Evolutionary conservation across 2,797 vertebrate species (phyloP).

Genomic region (Poecilia picta): DNA sequence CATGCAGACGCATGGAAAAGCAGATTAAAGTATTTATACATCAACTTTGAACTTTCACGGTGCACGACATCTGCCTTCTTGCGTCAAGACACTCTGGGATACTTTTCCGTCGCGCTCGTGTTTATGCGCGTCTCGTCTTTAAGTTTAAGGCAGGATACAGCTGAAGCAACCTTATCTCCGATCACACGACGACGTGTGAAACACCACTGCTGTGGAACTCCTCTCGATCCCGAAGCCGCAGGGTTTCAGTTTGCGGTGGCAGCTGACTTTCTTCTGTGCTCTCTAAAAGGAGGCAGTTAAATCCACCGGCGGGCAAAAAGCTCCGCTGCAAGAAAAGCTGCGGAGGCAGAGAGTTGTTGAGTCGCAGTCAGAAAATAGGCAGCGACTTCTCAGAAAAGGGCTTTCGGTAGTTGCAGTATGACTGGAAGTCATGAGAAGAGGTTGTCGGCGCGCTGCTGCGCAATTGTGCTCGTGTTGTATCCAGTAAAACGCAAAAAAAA

Average conservation of each 20-base stretch:
- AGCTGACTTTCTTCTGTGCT: slow-evolving; percentile 62
- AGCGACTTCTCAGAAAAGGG: slow-evolving; percentile 76
- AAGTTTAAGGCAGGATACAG: slow-evolving; percentile 63
- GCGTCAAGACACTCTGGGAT: slow-evolving; percentile 52
- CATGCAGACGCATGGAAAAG: not conserved
- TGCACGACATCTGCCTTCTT: slow-evolving; percentile 7
- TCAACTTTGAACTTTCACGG: slow-evolving; percentile 37
- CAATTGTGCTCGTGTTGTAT: slow-evolving; percentile 31
- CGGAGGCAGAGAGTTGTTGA: slow-evolving; percentile 69
- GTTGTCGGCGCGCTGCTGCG: slow-evolving; percentile 12
- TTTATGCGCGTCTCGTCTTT: slow-evolving; percentile 32
- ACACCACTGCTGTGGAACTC: slow-evolving; percentile 72
- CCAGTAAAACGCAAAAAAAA: slow-evolving; percentile 40
- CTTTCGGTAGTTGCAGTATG: slow-evolving; percentile 70
- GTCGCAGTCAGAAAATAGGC: slow-evolving; percentile 69
- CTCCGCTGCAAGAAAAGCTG: slow-evolving; percentile 48
- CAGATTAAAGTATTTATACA: not conserved
- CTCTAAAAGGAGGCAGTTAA: slow-evolving; percentile 54
- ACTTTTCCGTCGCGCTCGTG: slow-evolving; percentile 58
- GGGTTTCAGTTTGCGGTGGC: slow-evolving; percentile 79
- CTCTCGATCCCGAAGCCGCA: slow-evolving; percentile 73
- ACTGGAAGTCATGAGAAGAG: slow-evolving; percentile 69
- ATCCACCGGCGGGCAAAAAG: slow-evolving; percentile 53
- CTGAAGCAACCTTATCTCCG: slow-evolving; percentile 72
- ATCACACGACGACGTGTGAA: slow-evolving; percentile 73